Conservation (phyloP, 2,797 vertebrate genomes). For the Malacoctenus gilli region DNA sequence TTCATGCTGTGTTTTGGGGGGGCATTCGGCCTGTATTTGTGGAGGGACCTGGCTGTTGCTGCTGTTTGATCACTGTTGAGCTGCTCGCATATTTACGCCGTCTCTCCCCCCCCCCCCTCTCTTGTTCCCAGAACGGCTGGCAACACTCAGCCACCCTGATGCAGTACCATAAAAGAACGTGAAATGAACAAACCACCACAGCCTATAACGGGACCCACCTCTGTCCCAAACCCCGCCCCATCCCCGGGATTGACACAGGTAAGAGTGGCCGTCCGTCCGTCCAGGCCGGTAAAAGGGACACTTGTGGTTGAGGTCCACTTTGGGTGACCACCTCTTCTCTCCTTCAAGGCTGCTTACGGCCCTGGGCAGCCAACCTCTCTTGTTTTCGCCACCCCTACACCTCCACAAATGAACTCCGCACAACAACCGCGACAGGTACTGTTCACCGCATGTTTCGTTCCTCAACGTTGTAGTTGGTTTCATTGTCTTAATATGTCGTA, state of each 20-base stretch:
- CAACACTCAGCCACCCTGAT: slow-evolving; percentile 93
- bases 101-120: too few relatives aligned
- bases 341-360: slow-evolving; percentile 88
- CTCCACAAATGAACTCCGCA: slow-evolving; percentile 98
- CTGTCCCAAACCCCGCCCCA: slow-evolving; percentile 93
- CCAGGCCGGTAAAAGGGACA: too few relatives aligned
- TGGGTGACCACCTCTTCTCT: slow-evolving; percentile 19
- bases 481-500: not conserved
- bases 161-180: slow-evolving; percentile 96
- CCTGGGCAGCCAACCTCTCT: slow-evolving; percentile 93
- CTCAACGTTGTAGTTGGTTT: slow-evolving; percentile 8
- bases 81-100: not conserved
- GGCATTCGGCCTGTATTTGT: not conserved
- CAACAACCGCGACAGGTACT: slow-evolving; percentile 95
- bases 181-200: slow-evolving; percentile 99
- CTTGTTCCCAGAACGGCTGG: slow-evolving; percentile 76
- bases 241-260: slow-evolving; percentile 98
- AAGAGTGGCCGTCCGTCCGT: slow-evolving; percentile 56
- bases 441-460: slow-evolving; percentile 12
- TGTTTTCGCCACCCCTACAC: slow-evolving; percentile 89
- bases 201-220: slow-evolving; percentile 94
- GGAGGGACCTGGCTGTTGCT: not conserved
- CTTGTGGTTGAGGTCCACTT: not conserved
- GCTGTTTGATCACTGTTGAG: too few relatives aligned
- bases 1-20: not conserved